phyloP scores from a whole-genome alignment of 2,113 vertebrate genomes.

The Nesoenas mayeri region DNA sequence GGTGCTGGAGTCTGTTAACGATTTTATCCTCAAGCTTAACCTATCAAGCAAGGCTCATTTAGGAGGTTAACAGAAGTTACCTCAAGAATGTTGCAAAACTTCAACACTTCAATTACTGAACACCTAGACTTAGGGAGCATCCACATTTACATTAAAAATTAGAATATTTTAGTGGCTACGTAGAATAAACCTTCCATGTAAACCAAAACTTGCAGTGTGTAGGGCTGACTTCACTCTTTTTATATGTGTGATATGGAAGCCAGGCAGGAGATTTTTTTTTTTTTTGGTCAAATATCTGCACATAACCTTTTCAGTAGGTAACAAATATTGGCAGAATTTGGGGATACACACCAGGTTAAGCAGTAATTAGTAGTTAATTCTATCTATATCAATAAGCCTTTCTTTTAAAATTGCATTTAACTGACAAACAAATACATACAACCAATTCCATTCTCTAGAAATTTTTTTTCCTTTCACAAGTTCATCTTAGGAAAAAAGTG shows the following conservation, averaged over 20 bases:
- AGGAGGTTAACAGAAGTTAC: background rate
- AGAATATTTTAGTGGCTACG: rapidly evolving
- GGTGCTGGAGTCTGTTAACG: background rate
- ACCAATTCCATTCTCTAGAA: background rate
- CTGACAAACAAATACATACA: background rate
- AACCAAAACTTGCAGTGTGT: background rate
- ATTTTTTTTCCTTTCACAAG: background rate
- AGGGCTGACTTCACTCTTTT: background rate
- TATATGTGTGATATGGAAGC: background rate
- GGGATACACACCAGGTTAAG: background rate
- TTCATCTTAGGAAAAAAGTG: background rate
- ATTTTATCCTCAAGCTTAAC: background rate
- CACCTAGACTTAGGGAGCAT: background rate
- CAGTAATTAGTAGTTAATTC: background rate
- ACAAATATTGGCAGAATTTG: background rate
- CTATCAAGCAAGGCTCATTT: background rate
- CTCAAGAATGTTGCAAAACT: background rate
- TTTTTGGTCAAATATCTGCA: background rate
- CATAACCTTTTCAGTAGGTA: background rate
- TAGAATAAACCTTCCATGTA: background rate
- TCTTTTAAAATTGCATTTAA: background rate
- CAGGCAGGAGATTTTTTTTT: rapidly evolving
- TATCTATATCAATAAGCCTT: background rate
- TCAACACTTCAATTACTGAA: background rate
- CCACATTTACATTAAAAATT: background rate